A percentile compares a stretch with the other conserved stretches of the same genome.
Conservation (phyloP, 1,140 invertebrate genomes). For the Drosophila dunni region DNA sequence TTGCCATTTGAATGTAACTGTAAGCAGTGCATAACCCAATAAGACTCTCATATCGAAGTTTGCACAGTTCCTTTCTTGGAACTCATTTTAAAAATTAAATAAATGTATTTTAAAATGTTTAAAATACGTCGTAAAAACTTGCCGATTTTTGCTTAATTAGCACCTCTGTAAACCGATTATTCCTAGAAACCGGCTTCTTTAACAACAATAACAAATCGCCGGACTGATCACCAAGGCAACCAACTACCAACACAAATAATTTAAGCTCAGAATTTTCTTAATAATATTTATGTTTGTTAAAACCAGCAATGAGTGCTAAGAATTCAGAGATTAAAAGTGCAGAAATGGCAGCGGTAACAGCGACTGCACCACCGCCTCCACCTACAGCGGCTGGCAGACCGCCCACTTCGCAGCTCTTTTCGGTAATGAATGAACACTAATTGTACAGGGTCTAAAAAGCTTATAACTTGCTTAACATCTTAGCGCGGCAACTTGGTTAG, state of each 20-base stretch:
- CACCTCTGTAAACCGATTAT: background rate
- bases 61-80: too few species aligned
- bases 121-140: too few species aligned
- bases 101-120: background rate
- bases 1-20: too few species aligned
- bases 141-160: background rate
- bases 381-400: conserved; percentile 76
- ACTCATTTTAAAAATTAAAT: too few species aligned
- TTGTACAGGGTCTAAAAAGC: background rate
- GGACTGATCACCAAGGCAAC: conserved; percentile 26
- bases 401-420: conserved; percentile 77
- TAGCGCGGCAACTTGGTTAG: conserved; percentile 77
- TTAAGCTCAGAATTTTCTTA: background rate
- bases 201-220: conserved; percentile 1
- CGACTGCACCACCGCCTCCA: conserved; percentile 57
- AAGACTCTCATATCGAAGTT: too few species aligned
- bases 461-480: background rate
- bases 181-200: background rate
- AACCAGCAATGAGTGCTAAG: conserved; percentile 34
- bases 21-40: too few species aligned
- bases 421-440: conserved; percentile 34
- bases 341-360: background rate
- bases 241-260: conserved; percentile 24
- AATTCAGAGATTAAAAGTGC: conserved; percentile 8
- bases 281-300: background rate